Evolutionary conservation across 2,113 vertebrate genomes (phyloP), one percentile per base, ranked within the genome.

Genomic region (Psettodes erumei): DNA sequence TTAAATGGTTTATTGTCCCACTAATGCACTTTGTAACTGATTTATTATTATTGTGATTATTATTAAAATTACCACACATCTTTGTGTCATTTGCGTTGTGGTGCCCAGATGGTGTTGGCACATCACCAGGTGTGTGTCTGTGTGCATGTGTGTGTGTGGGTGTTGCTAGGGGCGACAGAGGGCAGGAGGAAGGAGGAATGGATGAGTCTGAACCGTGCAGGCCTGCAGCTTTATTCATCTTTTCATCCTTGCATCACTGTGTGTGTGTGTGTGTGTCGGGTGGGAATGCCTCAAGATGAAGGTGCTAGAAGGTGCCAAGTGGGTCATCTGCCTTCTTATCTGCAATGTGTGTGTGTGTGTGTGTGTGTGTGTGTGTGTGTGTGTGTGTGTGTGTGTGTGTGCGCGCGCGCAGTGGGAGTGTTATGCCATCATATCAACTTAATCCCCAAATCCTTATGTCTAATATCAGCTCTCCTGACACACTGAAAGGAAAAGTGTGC

Each of bases 41-140:
- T 67, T 70, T 71, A 64, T 63, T 63, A 59, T 64, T 18, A 71
- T 58, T 66, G 32, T 71, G 56, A 71, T 86, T 64, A 66, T 80
- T 51, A 81, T 81, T 64, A 75, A 80, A 70, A 76, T 16, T 33
- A 59, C 37, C 28, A 37, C 68, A 80, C 78, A 84, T 72, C 79
- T 63, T 37, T 69, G 72, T 64, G 79, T 64, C 67, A 25, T 50
- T 58, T 67, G 62, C 75, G 79, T 63, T 50, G 65, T 1, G 25
- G 50, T 43, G 66, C 70, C 84, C 89, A 90, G 85, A 83, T 89
- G 89, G 62, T 71, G 83, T 25, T 85, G 85, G 89, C 81, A 83
- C 74, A 40, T 6, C 51, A 79, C 79, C 79, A 81, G 79, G 88
- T 62, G 75, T 72, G 69, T 81, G 71, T 71, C 66, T 74, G 77